Conservation (phyloP, 2,797 vertebrate genomes). For the Kryptolebias ocellatus region DNA sequence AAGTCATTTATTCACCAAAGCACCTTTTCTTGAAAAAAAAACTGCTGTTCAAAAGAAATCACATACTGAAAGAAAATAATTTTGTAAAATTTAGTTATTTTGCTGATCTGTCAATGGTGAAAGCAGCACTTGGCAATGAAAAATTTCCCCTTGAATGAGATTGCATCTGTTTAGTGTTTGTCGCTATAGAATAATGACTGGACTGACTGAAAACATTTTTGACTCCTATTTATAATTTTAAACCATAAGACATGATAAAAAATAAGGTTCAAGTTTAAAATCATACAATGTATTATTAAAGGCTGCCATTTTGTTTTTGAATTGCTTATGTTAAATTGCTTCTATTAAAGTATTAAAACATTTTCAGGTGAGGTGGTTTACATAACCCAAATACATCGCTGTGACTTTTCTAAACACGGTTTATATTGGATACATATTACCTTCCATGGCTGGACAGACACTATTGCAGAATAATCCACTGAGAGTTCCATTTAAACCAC, state of each 20-base stretch:
- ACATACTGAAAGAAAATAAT: neutral
- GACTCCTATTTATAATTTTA: neutral
- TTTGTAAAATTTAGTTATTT: neutral
- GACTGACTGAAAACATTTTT: neutral
- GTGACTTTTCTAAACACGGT: slow-evolving; percentile 23
- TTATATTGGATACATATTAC: slow-evolving; percentile 31
- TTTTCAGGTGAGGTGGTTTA: too few species aligned
- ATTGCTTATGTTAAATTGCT: slow-evolving; percentile 5
- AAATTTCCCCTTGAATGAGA: neutral
- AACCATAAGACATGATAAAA: neutral
- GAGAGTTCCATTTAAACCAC: slow-evolving; percentile 27
- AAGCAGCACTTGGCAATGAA: too few species aligned
- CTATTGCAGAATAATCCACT: slow-evolving; percentile 2
- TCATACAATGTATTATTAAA: neutral
- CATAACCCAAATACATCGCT: neutral
- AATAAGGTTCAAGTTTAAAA: neutral
- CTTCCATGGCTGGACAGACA: slow-evolving; percentile 20
- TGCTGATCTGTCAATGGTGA: neutral
- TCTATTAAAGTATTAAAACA: neutral
- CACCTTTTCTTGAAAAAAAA: neutral
- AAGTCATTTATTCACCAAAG: neutral
- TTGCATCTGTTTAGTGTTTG: neutral
- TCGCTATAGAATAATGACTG: neutral
- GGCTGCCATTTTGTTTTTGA: neutral
- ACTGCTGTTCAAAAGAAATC: neutral